Evolutionary conservation across 2,888 invertebrate species (phyloP), one percentile per base, ranked within the genome.

Genomic region (Cyclophora punctaria): DNA sequence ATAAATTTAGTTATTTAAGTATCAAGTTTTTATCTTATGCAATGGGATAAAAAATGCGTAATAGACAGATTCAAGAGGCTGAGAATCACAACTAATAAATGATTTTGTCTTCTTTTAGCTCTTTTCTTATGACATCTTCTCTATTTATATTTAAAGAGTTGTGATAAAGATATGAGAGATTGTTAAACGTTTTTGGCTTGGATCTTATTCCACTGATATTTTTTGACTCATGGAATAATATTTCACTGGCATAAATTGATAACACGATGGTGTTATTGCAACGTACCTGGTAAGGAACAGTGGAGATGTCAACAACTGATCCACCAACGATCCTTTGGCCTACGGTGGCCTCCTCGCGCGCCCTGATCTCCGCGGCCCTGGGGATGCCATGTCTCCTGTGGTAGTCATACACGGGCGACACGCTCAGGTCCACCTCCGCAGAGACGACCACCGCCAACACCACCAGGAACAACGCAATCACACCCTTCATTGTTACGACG

Each of bases 271-370:
- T 5, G 35, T 45, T 44, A 5, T 4, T 50, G 35, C 20, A 42
- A 51, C 48, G 56, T 60, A 80, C 82, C 71, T 81, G 81, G 58
- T 79, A 80, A 3, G 82, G 81, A 20, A 67, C 62, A 37, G 63
- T 7, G 3, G 67, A 49, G 41, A 82, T 74, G 46, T 74, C 60
- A 33, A 67, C 58, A 3, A 62, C 3, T 3, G 58, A 50, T 47
- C 80, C 80, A 41, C 78, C 78, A 3, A 77, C 75, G 42, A 80
- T 80, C 55, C 73, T 69, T 41, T 67, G 60, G 3, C 47, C 48
- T 3, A 44, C 33, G 47, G 37, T 34, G 52, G 57, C 48, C 63
- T 72, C 66, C 57, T 78, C 76, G 33, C 58, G 52, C 33, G 53
- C 58, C 53, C 63, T 74, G 37, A 80, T 66, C 47, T 58, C 63